Evolutionary conservation across 2,797 vertebrate genomes (phyloP).

Genomic region (Leucoraja ocellata): DNA sequence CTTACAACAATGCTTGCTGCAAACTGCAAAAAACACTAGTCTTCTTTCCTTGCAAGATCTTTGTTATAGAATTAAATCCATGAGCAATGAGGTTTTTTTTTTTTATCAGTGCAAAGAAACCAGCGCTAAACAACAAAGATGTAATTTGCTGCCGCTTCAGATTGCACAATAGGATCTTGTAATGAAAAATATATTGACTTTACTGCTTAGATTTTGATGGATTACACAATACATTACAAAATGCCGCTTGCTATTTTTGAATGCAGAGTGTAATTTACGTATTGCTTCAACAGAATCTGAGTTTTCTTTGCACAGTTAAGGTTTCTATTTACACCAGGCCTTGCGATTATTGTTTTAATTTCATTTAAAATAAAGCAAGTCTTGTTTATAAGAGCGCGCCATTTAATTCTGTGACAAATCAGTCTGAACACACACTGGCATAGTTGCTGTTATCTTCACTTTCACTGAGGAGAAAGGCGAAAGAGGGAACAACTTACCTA

Average conservation of each 20-base stretch:
- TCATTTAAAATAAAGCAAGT: neutral
- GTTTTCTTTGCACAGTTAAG: neutral
- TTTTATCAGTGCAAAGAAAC: constrained; percentile 33
- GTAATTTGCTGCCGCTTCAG: constrained; percentile 5
- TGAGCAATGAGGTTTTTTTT: neutral
- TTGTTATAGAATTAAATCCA: constrained; percentile 25
- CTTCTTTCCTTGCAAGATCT: neutral
- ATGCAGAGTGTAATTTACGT: neutral
- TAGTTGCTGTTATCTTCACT: constrained; percentile 10
- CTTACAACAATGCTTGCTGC: neutral
- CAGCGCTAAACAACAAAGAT: neutral
- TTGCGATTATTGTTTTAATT: constrained; percentile 1
- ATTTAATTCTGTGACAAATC: constrained; percentile 13
- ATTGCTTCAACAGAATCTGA: neutral
- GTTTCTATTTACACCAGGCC: neutral
- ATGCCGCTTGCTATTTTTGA: constrained; percentile 15
- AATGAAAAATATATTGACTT: constrained; percentile 36
- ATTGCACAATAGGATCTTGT: neutral
- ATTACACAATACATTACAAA: constrained; percentile 15
- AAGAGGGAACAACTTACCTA: constrained; percentile 74
- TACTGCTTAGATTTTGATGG: constrained; percentile 31
- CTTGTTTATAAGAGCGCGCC: neutral
- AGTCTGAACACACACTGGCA: neutral
- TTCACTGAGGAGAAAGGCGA: constrained; percentile 50
- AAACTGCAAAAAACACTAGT: neutral